Evolutionary conservation across 2,113 vertebrate species (phyloP), one percentile per base, ranked within the genome.

Genomic region (Pollimyrus isidori): DNA sequence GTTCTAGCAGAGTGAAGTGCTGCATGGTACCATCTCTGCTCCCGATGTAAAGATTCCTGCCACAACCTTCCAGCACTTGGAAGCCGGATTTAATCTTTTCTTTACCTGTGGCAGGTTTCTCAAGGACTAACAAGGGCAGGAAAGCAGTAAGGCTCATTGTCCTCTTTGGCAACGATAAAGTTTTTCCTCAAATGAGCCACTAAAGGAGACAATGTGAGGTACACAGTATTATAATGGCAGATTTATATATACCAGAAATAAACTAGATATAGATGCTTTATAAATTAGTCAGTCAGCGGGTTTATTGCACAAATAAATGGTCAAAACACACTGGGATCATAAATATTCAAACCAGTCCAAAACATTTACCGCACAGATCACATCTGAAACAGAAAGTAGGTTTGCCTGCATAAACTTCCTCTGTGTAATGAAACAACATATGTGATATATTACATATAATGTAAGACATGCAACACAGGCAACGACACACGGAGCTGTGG

Each of bases 31-130:
- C 92, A 88, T 94, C 90, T 92, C 91, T 94, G 23, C 91, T 93
- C 48, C 94, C 95, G 2, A 95, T 83, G 11, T 96, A 95, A 50
- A 95, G 52, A 89, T 95, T 94, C 86, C 19, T 89, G 53, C 85
- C 90, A 42, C 87, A 90, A 17, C 35, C 30, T 82, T 87, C 93
- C 21, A 95, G 52, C 65, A 94, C 95, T 30, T 92, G 93, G 65
- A 96, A 93, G 80, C 76, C 53, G 49, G 56, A 92, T 90, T 93
- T 95, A 89, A 92, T 92, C 90, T 92, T 95, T 80, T 94, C 93
- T 92, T 93, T 95, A 1, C 89, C 90, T 21, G 26, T 39, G 5
- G 35, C 76, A 4, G 76, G 89, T 80, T 93, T 95, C 90, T 93
- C 90, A 88, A 93, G 94, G 56, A 95, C 50, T 21, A 92, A 91